Conservation (phyloP, 1,140 invertebrate species). For the Drosophila funebris region DNA sequence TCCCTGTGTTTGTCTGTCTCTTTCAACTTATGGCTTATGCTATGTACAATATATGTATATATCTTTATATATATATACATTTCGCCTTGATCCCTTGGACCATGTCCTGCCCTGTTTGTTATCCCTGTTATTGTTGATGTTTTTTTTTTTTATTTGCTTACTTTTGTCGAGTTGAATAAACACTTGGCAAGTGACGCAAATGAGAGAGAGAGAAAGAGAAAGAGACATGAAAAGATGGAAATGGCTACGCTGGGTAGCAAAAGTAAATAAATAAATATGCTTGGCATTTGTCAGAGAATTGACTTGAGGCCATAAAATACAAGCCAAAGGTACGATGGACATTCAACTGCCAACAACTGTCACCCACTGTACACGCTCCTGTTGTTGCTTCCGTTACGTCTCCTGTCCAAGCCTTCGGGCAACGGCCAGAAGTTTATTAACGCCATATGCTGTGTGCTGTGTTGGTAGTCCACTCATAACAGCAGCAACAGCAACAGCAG, state of each 20-base stretch:
- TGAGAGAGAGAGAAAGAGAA: not conserved
- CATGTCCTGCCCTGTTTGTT: not conserved
- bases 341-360: constrained; percentile 17
- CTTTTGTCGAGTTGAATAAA: constrained; percentile 68
- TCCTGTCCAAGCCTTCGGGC: constrained; percentile 40
- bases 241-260: constrained; percentile 41
- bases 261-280: constrained; percentile 82
- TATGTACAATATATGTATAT: not conserved
- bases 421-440: constrained; percentile 73
- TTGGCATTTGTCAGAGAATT: constrained; percentile 79
- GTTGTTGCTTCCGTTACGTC: constrained; percentile 19
- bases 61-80: too few species aligned
- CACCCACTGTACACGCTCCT: not conserved
- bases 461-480: constrained; percentile 67
- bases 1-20: not conserved
- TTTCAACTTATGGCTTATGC: not conserved
- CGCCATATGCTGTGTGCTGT: constrained; percentile 72
- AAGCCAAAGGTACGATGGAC: constrained; percentile 58
- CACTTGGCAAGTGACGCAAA: constrained; percentile 73
- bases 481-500: constrained; percentile 41
- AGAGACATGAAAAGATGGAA: not conserved
- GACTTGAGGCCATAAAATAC: constrained; percentile 80
- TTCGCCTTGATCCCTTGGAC: not conserved
- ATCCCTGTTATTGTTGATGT: constrained; percentile 7
- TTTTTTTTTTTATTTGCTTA: constrained; percentile 37